Conservation (phyloP, 2,113 vertebrate genomes). For the Gnathochromis pfefferi region DNA sequence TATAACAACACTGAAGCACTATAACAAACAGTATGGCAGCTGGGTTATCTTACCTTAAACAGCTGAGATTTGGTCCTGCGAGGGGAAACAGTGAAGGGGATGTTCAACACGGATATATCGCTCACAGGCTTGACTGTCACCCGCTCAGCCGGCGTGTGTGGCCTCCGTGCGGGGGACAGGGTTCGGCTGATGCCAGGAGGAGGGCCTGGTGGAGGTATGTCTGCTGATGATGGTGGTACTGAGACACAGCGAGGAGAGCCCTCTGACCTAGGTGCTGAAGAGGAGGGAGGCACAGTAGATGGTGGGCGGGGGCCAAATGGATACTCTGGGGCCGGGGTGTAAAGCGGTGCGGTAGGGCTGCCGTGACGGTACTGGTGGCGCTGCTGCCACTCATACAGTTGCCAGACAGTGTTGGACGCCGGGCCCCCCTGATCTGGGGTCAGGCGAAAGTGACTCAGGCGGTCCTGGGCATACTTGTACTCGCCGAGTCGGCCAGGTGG, state of each 20-base stretch:
- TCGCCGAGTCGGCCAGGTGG: slow-evolving; percentile 76
- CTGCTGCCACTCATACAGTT: slow-evolving; percentile 96
- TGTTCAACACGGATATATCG: slow-evolving; percentile 69
- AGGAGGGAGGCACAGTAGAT: slow-evolving; percentile 72
- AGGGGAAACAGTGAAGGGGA: slow-evolving; percentile 76
- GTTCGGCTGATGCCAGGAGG: slow-evolving; percentile 50
- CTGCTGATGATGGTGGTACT: slow-evolving; percentile 82
- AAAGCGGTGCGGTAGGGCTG: slow-evolving; percentile 86
- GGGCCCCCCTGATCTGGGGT: slow-evolving; percentile 65
- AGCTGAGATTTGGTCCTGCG: slow-evolving; percentile 73
- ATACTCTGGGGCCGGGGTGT: slow-evolving; percentile 77
- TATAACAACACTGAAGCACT: not conserved
- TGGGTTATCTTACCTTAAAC: slow-evolving; percentile 73
- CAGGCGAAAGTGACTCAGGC: slow-evolving; percentile 88
- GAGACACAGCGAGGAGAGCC: slow-evolving; percentile 64
- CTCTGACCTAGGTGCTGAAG: slow-evolving; percentile 4
- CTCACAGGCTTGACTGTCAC: slow-evolving; percentile 81
- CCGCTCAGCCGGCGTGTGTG: slow-evolving; percentile 85
- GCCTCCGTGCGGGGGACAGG: slow-evolving; percentile 73
- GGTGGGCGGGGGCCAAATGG: slow-evolving; percentile 70
- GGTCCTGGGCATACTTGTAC: slow-evolving; percentile 94
- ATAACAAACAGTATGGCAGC: not conserved
- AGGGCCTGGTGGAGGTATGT: slow-evolving; percentile 83
- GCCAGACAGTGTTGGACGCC: slow-evolving; percentile 81
- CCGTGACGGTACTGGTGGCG: slow-evolving; percentile 90